A percentile compares a stretch with the other conserved stretches of the same genome.
phyloP scores from a whole-genome alignment of 2,888 invertebrate genomes.

The Clitarchus hookeri region DNA sequence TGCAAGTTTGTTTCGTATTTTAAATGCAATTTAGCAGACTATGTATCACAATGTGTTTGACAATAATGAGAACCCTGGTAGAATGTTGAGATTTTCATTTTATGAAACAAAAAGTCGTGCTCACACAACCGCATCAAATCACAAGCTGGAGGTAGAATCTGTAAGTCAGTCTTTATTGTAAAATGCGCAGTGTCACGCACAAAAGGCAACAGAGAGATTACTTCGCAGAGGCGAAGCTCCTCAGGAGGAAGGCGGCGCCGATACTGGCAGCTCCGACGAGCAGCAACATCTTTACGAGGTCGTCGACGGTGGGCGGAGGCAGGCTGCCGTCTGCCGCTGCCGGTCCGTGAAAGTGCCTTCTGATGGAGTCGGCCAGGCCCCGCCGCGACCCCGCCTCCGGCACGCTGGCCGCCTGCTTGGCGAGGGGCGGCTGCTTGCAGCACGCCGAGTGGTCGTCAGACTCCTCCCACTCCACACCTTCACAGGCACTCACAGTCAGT shows the following conservation, averaged over 20 bases:
- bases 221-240: neutral
- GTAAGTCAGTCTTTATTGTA: neutral
- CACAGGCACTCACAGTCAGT: neutral
- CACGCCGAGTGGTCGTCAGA: conserved; percentile 28
- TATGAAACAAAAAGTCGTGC: too few relatives aligned
- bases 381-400: neutral
- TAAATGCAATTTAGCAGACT: too few relatives aligned
- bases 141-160: too few relatives aligned
- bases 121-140: too few relatives aligned
- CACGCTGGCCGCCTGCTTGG: neutral
- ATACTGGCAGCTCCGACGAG: conserved; percentile 22
- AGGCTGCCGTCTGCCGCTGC: neutral
- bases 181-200: neutral
- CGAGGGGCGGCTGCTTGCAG: conserved; percentile 26
- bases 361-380: neutral
- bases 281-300: conserved; percentile 23
- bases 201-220: neutral
- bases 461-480: conserved; percentile 18
- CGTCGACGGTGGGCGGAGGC: neutral
- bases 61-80: too few relatives aligned
- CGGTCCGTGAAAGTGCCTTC: neutral
- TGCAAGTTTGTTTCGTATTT: too few relatives aligned
- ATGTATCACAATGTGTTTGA: too few relatives aligned
- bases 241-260: neutral
- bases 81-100: too few relatives aligned